These are phyloP conservation scores for Thymallus thymallus DNA, from an alignment of 2,113 vertebrate species.

Conservation along the genomic window DNA sequence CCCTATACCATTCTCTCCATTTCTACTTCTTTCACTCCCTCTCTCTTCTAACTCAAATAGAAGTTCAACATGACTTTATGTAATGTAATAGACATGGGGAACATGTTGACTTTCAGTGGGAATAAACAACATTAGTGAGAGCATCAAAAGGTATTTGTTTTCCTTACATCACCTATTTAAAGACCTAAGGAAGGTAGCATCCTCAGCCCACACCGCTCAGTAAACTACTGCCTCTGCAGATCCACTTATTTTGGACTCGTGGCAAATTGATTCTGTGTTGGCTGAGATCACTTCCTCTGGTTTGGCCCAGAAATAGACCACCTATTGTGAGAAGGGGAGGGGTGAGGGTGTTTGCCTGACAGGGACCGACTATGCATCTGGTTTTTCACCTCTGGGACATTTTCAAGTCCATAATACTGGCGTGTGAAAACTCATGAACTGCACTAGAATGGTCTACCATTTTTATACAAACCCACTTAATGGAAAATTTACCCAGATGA, in stretches of 20 bases:
- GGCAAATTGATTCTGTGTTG: slow-evolving; percentile 19
- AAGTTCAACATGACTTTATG: not conserved
- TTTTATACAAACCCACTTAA: slow-evolving; percentile 15
- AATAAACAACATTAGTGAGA: slow-evolving; percentile 1
- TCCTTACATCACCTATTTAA: not conserved
- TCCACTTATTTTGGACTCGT: not conserved
- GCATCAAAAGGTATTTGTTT: not conserved
- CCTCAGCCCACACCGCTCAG: not conserved
- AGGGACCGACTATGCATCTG: slow-evolving; percentile 26
- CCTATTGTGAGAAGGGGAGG: slow-evolving; percentile 13
- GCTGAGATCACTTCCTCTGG: slow-evolving; percentile 19
- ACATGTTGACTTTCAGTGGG: not conserved
- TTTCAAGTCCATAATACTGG: slow-evolving; percentile 18
- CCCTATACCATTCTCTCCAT: slow-evolving; percentile 25
- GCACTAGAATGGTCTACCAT: not conserved
- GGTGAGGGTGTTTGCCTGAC: slow-evolving; percentile 17
- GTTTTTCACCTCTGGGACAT: slow-evolving; percentile 15
- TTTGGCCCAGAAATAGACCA: slow-evolving; percentile 19
- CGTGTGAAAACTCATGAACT: slow-evolving; percentile 31
- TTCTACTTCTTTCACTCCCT: slow-evolving; percentile 22
- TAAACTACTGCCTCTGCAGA: slow-evolving; percentile 5
- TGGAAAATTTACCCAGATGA: not conserved
- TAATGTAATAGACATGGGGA: not conserved
- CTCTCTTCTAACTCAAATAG: slow-evolving; percentile 14
- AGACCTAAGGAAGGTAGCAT: slow-evolving; percentile 8